Evolutionary conservation across 2,797 vertebrate genomes (phyloP).

Genomic region (Zenarchopterus dispar): DNA sequence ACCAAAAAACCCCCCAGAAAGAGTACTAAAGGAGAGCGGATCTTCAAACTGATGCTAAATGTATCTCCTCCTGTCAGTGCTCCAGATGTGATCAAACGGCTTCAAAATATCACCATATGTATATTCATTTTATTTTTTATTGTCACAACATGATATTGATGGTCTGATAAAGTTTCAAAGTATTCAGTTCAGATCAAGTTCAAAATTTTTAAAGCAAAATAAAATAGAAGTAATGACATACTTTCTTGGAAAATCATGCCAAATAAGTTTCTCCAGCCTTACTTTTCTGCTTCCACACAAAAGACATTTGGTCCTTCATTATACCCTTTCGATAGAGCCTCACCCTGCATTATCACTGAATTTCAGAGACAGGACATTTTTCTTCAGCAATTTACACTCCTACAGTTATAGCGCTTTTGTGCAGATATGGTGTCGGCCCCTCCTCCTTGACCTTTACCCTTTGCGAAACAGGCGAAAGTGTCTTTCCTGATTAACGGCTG

Average conservation of each 20-base stretch:
- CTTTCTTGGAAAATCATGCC: constrained; percentile 7
- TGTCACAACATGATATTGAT: no score
- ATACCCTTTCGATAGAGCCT: constrained; percentile 51
- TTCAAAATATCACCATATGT: not conserved
- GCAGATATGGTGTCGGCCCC: constrained; percentile 81
- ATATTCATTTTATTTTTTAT: not conserved
- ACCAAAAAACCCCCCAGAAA: constrained; percentile 36
- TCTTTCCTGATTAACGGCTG: constrained; percentile 83
- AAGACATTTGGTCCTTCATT: constrained; percentile 63
- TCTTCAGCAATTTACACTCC: constrained; percentile 82
- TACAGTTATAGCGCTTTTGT: constrained; percentile 74
- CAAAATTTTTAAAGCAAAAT: not conserved
- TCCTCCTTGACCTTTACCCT: constrained; percentile 82
- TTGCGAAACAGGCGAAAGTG: constrained; percentile 74
- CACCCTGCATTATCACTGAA: constrained; percentile 56
- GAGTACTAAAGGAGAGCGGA: constrained; percentile 35
- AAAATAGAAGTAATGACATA: not conserved
- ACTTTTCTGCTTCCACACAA: constrained; percentile 63
- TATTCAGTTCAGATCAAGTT: not conserved
- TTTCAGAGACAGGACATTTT: constrained; percentile 74
- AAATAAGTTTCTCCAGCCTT: constrained; percentile 44
- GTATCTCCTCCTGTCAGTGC: not conserved
- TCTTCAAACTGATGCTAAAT: constrained; percentile 26
- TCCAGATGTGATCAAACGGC: constrained; percentile 5
- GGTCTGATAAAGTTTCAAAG: not conserved